Evolutionary conservation across 37 sponge, comb jelly and placozoan genomes (phyloP).

Genomic region (Spongilla lacustris): DNA sequence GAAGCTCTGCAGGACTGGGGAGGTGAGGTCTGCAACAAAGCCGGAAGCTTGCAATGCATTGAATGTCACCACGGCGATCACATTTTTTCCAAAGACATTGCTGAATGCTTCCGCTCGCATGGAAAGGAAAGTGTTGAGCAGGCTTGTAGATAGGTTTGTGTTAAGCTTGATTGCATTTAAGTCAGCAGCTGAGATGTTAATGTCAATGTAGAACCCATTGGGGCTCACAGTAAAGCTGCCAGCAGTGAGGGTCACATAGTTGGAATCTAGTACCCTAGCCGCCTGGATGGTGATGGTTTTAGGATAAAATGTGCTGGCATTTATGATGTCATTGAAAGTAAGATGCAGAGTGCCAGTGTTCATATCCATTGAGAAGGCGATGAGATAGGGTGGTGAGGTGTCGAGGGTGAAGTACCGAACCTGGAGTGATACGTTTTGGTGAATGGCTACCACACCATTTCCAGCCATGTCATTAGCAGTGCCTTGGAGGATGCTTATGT

Average conservation of each 20-base stretch:
- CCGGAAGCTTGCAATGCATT: slow-evolving; percentile 59
- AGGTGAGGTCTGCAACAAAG: slow-evolving; percentile 61
- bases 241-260: slow-evolving; percentile 55
- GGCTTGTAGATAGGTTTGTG: slow-evolving; percentile 53
- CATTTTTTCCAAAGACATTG: slow-evolving; percentile 73
- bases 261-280: background rate
- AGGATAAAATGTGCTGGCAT: slow-evolving; percentile 68
- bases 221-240: slow-evolving; percentile 62
- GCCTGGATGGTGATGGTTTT: slow-evolving; percentile 76
- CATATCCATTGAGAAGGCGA: slow-evolving; percentile 80
- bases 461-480: slow-evolving; percentile 83
- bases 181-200: slow-evolving; percentile 70
- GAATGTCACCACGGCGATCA: slow-evolving; percentile 55
- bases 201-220: slow-evolving; percentile 80
- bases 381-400: slow-evolving; percentile 55
- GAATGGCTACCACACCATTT: slow-evolving; percentile 49
- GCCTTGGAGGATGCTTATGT: slow-evolving; percentile 40
- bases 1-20: slow-evolving; percentile 70
- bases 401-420: slow-evolving; percentile 60
- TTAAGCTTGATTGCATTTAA: slow-evolving; percentile 79
- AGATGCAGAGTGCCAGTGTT: slow-evolving; percentile 72
- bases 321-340: slow-evolving; percentile 93
- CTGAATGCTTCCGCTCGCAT: slow-evolving; percentile 78
- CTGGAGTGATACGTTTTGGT: slow-evolving; percentile 25
- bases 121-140: slow-evolving; percentile 59